phyloP scores from a whole-genome alignment of 2,113 vertebrate genomes.

The Silurus meridionalis region DNA sequence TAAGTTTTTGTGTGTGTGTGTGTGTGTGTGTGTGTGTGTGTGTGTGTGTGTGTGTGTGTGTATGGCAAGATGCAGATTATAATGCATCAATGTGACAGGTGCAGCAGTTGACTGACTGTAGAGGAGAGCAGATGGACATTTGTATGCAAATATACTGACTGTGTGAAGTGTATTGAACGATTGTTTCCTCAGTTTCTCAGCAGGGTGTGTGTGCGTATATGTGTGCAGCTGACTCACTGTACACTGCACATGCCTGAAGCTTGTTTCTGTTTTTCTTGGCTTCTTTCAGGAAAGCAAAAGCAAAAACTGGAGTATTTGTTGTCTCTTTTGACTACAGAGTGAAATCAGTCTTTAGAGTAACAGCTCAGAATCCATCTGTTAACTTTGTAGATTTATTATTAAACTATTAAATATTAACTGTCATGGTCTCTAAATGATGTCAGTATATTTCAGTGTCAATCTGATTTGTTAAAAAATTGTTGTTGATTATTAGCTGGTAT shows the following conservation, averaged over 20 bases:
- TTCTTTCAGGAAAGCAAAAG: not conserved
- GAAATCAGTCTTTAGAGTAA: not conserved
- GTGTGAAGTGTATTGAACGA: not conserved
- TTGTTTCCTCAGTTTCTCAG: not conserved
- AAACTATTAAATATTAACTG: not conserved
- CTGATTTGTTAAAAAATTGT: not conserved
- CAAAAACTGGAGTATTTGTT: not conserved
- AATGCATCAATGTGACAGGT: constrained; percentile 2
- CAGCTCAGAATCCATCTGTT: not conserved
- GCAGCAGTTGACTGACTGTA: not conserved
- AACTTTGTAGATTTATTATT: not conserved
- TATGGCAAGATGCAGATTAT: not conserved
- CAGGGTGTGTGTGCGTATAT: not conserved
- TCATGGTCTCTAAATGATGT: not conserved
- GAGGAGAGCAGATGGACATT: not conserved
- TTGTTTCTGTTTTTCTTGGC: not conserved
- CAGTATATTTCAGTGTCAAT: not conserved
- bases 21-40: not conserved
- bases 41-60: not conserved
- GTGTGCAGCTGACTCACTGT: not conserved
- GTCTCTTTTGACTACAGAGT: not conserved
- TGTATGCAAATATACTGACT: constrained; percentile 17
- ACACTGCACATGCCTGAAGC: not conserved
- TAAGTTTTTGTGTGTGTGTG: not conserved
- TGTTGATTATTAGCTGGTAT: not conserved